Conservation (phyloP, 2,113 vertebrate species). For the Coreoperca whiteheadi region DNA sequence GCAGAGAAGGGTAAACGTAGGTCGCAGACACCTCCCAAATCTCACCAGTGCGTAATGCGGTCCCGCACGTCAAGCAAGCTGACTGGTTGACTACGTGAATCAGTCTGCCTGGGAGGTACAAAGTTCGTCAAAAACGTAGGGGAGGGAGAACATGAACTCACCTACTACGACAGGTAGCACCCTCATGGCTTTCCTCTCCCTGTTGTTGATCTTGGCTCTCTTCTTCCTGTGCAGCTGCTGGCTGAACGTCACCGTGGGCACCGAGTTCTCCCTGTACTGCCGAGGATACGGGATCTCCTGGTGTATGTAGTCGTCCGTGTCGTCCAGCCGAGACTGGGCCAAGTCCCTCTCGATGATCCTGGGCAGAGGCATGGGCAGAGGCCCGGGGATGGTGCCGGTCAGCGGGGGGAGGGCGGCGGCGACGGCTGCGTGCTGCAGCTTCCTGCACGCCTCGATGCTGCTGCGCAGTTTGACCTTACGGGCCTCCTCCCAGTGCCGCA, state of each 20-base stretch:
- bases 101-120: too few species aligned
- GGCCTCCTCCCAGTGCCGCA: conserved; percentile 89
- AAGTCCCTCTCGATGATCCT: conserved; percentile 78
- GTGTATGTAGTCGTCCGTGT: conserved; percentile 66
- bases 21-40: too few species aligned
- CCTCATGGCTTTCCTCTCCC: conserved; percentile 94
- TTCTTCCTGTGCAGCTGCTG: conserved; percentile 72
- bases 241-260: conserved; percentile 82
- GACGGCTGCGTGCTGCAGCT: conserved; percentile 79
- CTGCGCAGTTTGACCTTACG: conserved; percentile 87
- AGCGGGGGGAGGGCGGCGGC: conserved; percentile 59
- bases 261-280: conserved; percentile 79
- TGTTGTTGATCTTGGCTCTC: conserved; percentile 88
- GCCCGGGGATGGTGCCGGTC: conserved; percentile 68
- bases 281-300: conserved; percentile 80
- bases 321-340: conserved; percentile 72
- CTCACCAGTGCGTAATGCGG: too few species aligned
- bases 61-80: too few species aligned
- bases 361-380: conserved; percentile 77
- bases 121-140: too few species aligned
- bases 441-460: conserved; percentile 84
- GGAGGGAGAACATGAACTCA: conserved; percentile 57
- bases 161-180: conserved; percentile 90
- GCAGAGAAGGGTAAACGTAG: too few species aligned
- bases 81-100: too few species aligned